Base-by-base conservation (phyloP, 2,888 invertebrate species). In the Andrena bicolor region DNA sequence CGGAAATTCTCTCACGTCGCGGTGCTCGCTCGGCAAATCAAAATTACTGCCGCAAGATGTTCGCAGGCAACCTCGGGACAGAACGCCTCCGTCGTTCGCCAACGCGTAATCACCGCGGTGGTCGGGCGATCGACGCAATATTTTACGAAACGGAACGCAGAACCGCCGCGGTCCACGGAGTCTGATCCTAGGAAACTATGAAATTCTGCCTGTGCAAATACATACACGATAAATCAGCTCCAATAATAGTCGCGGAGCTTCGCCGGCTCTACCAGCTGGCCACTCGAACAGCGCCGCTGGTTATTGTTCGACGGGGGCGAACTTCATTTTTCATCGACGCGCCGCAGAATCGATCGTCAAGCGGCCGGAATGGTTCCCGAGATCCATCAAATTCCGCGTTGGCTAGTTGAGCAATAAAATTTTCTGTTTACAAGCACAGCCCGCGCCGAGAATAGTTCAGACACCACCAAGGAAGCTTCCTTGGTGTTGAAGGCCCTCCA, bases 221-320 rank as follows among this genome's bases (percentile, higher is more conserved):
- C 71, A 90, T 88, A 82, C 71, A 53, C 80, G 61, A 86, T 89
- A 89, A 89, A 87, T 88, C 87, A 86, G 82, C 80, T 85, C 86
- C 89, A 90, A 90, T 90, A 90, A 90, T 90, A 90, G 90, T 83
- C 71, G 64, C 58, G 70, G 66, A 64, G 51, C 82, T 16, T 76
- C 66, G 70, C 61, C 58, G 60, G 75, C 69, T 49, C 65, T 32
- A 56, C 74, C 83, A 79, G 79, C 79, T 73, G 79, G 80, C 79
- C 60, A 80, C 63, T 83, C 73, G 73, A 60, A 23, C 78, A 78
- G 70, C 65, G 23, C 41, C 61, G 68, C 80, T 80, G 80, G 76
- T 83, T 83, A 83, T 84, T 83, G 83, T 83, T 80, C 80, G 30
- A 80, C 76, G 65, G 49, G 41, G 74, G 48, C 66, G 66, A 32